Evolutionary conservation across 2,888 invertebrate genomes (phyloP).

Genomic region (Drosophila picticornis): DNA sequence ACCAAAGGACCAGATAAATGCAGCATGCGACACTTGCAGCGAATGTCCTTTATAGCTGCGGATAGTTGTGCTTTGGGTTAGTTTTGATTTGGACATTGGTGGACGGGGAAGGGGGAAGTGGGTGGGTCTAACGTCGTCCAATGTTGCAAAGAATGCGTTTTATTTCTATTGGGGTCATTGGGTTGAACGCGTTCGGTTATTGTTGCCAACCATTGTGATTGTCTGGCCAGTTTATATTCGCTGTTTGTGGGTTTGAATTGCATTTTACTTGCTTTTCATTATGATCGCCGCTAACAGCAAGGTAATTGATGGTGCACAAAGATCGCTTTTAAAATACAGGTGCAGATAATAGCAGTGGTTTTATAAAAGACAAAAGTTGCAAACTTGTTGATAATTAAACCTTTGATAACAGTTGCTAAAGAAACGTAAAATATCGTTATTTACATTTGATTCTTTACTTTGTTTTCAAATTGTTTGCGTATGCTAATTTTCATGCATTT

Average conservation of each 20-base stretch:
- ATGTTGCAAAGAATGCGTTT: constrained; percentile 69
- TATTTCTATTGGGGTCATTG: constrained; percentile 77
- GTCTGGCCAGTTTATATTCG: constrained; percentile 22
- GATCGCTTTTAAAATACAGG: constrained; percentile 37
- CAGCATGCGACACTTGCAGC: constrained; percentile 72
- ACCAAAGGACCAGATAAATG: constrained; percentile 54
- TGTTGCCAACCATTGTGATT: constrained; percentile 55
- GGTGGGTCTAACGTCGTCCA: background rate
- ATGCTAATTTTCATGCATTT: background rate
- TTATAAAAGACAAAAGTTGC: constrained; percentile 8
- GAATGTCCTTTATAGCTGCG: constrained; percentile 64
- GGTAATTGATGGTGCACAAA: constrained; percentile 55
- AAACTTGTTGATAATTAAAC: constrained; percentile 21
- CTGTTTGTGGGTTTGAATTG: background rate
- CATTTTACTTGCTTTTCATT: constrained; percentile 40
- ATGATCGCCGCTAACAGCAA: constrained; percentile 45
- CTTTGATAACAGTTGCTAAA: constrained; percentile 14
- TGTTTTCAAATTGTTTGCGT: background rate
- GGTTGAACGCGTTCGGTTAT: constrained; percentile 66
- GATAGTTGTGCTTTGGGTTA: constrained; percentile 41
- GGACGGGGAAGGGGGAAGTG: background rate
- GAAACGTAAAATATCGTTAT: background rate
- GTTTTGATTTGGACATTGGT: constrained; percentile 8
- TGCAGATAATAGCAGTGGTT: constrained; percentile 32
- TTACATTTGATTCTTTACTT: background rate